phyloP scores from a whole-genome alignment of 1,140 invertebrate species.

The Zaprionus ornatus region DNA sequence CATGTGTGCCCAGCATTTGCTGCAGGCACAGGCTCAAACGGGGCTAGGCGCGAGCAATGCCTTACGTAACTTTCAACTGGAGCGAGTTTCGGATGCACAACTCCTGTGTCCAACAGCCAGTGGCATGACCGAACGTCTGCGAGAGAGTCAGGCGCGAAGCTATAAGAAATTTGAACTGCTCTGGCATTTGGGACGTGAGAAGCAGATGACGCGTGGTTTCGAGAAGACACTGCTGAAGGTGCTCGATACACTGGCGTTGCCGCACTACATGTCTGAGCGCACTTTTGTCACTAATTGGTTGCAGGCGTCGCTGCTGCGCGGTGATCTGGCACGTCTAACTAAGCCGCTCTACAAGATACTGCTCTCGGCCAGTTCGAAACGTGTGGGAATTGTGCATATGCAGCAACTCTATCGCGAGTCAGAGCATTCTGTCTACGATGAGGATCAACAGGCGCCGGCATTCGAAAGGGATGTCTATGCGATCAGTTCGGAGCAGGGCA shows the following conservation, averaged over 20 bases:
- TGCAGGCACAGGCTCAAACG: slow-evolving; percentile 49
- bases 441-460: slow-evolving; percentile 84
- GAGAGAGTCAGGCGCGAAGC: slow-evolving; percentile 86
- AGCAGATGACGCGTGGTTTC: slow-evolving; percentile 84
- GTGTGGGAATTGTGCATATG: slow-evolving; percentile 93
- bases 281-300: slow-evolving; percentile 84
- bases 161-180: slow-evolving; percentile 91
- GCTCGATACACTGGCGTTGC: slow-evolving; percentile 72
- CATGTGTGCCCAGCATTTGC: slow-evolving; percentile 74
- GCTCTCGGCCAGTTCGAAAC: slow-evolving; percentile 91
- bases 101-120: slow-evolving; percentile 66
- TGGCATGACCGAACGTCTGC: slow-evolving; percentile 54
- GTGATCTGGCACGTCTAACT: slow-evolving; percentile 91
- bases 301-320: slow-evolving; percentile 87
- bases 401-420: slow-evolving; percentile 89
- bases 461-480: slow-evolving; percentile 89
- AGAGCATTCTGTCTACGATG: slow-evolving; percentile 65
- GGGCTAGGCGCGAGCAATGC: slow-evolving; percentile 32
- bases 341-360: slow-evolving; percentile 92
- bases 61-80: slow-evolving; percentile 54
- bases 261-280: slow-evolving; percentile 79
- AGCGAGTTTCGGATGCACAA: slow-evolving; percentile 71
- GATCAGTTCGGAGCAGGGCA: slow-evolving; percentile 93
- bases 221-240: slow-evolving; percentile 80
- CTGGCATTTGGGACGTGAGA: slow-evolving; percentile 92